Conservation (phyloP, 2,888 invertebrate genomes). For the Cosmopolites sordidus region DNA sequence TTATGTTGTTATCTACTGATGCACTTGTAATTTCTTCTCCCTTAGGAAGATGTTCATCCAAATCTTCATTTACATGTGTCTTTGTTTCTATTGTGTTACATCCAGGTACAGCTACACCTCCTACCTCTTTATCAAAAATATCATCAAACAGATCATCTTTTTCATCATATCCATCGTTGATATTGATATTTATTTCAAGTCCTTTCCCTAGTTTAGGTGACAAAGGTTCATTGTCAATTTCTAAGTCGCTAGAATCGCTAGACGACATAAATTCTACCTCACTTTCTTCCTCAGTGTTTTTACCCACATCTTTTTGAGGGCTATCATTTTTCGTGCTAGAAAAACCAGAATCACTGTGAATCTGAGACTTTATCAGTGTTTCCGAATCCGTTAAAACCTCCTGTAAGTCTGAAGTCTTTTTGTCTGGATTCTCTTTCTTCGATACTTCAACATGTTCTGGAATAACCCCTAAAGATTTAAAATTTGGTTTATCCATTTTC, state of each 20-base stretch:
- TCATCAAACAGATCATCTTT: constrained; percentile 68
- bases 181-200: constrained; percentile 40
- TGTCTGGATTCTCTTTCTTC: too few relatives aligned
- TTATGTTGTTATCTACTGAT: neutral
- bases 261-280: constrained; percentile 23
- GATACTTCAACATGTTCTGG: neutral
- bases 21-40: neutral
- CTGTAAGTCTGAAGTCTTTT: too few relatives aligned
- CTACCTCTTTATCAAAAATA: constrained; percentile 51
- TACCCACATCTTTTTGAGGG: too few relatives aligned
- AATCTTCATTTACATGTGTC: neutral
- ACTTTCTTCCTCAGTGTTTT: neutral
- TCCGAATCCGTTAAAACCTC: too few relatives aligned
- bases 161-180: constrained; percentile 45
- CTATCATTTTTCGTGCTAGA: too few relatives aligned
- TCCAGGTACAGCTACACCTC: constrained; percentile 13
- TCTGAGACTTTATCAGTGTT: too few relatives aligned
- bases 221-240: constrained; percentile 12
- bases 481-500: neutral
- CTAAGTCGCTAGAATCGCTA: constrained; percentile 21
- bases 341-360: too few relatives aligned
- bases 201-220: neutral
- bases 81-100: neutral
- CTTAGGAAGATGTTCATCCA: neutral
- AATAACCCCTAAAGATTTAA: neutral